Evolutionary conservation across 2,797 vertebrate species (phyloP).

Genomic region (Danio jaintianensis): DNA sequence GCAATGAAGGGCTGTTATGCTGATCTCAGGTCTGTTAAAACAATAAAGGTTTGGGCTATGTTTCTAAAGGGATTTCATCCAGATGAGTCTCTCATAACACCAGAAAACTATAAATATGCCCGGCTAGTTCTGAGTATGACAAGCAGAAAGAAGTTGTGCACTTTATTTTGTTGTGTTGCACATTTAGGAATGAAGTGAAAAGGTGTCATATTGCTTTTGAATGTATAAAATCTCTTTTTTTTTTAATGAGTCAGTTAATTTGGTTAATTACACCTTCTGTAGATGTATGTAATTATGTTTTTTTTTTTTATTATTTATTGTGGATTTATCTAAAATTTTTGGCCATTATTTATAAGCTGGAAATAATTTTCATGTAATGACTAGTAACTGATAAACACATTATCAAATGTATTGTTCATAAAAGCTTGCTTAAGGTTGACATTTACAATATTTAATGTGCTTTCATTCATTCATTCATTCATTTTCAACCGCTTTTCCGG

Average conservation of each 20-base stretch:
- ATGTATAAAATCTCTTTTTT: no score
- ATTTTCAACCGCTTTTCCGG: no score
- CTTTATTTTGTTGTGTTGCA: neutral
- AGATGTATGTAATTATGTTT: no score
- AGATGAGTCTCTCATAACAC: neutral
- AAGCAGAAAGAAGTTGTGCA: neutral
- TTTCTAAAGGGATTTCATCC: slow-evolving; percentile 22
- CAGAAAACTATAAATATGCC: neutral
- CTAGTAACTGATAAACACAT: neutral
- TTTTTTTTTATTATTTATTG: no score
- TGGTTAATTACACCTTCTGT: no score
- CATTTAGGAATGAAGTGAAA: neutral
- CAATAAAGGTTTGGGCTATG: neutral
- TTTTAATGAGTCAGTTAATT: no score
- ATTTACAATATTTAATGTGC: no score
- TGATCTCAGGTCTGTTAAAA: slow-evolving; percentile 11
- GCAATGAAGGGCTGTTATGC: neutral
- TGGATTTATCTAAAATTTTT: no score
- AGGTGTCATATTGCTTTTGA: neutral
- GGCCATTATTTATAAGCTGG: no score
- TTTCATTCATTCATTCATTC: no score
- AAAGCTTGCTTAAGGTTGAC: no score
- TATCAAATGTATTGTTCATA: no score
- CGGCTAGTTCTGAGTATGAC: neutral
- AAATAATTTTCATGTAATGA: neutral